phyloP scores from a whole-genome alignment of 2,888 invertebrate species.

The Aethes cnicana region DNA sequence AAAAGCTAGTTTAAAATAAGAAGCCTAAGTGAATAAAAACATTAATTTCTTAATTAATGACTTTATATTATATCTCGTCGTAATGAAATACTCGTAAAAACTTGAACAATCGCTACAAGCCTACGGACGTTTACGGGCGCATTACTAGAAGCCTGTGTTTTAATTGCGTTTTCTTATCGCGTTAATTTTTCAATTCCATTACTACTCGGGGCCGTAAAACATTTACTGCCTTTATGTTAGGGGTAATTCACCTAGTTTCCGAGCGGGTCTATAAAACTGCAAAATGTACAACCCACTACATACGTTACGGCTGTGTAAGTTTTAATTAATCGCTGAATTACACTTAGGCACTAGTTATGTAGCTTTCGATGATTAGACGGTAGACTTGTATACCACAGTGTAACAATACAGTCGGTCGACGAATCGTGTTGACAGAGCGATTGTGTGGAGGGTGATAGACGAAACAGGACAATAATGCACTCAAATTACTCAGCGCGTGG shows the following conservation, averaged over 20 bases:
- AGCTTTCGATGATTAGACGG: constrained; percentile 58
- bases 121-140: constrained; percentile 2
- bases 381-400: too few relatives aligned
- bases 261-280: constrained; percentile 46
- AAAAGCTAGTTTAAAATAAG: too few relatives aligned
- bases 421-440: too few relatives aligned
- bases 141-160: constrained; percentile 10
- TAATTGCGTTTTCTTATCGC: constrained; percentile 31
- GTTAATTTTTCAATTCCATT: constrained; percentile 40
- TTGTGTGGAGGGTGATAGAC: too few relatives aligned
- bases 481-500: too few relatives aligned
- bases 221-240: constrained; percentile 40
- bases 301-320: constrained; percentile 73
- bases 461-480: too few relatives aligned
- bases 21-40: too few relatives aligned
- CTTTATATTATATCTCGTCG: constrained; percentile 5
- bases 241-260: constrained; percentile 52
- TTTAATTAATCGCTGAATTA: constrained; percentile 81
- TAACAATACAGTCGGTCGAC: too few relatives aligned
- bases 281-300: constrained; percentile 69
- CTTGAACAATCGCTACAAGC: not conserved
- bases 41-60: too few relatives aligned
- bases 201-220: constrained; percentile 39
- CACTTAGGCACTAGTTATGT: constrained; percentile 64
- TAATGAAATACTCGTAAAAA: constrained; percentile 13